These are phyloP conservation scores for Henricia sp. DNA, from an alignment of 53 echinoderm and acorn worm species.

Conservation along the genomic window DNA sequence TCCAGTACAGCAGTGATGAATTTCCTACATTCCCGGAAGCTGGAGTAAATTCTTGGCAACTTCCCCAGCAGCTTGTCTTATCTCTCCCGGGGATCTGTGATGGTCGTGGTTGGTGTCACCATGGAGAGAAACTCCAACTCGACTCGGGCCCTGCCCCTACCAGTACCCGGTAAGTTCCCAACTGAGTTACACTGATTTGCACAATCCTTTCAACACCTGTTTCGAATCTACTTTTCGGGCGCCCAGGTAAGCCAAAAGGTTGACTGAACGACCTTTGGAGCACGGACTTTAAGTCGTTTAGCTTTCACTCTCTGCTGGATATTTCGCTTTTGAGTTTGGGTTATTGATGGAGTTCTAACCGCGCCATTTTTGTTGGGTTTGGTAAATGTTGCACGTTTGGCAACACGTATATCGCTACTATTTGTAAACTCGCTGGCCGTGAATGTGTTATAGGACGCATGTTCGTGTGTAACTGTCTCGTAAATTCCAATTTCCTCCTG, in stretches of 20 bases:
- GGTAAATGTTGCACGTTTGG: no score
- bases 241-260: conserved; percentile 11
- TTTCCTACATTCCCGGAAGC: conserved; percentile 20
- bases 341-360: no score
- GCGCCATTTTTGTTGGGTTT: no score
- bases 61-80: not conserved
- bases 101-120: conserved; percentile 45
- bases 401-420: no score
- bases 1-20: conserved; percentile 29
- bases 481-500: no score
- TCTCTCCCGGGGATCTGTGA: conserved; percentile 21
- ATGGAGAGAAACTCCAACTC: conserved; percentile 60
- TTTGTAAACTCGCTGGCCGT: no score
- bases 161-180: conserved; percentile 55
- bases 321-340: not conserved
- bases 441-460: no score
- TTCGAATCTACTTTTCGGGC: not conserved
- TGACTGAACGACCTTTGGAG: conserved; percentile 20
- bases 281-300: conserved; percentile 7
- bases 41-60: conserved; percentile 41
- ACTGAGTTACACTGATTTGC: not conserved
- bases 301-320: conserved; percentile 29
- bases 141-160: conserved; percentile 44
- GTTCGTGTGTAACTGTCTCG: no score
- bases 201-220: not conserved